Conservation (phyloP, 2,888 invertebrate species). For the Perdita meconis region DNA sequence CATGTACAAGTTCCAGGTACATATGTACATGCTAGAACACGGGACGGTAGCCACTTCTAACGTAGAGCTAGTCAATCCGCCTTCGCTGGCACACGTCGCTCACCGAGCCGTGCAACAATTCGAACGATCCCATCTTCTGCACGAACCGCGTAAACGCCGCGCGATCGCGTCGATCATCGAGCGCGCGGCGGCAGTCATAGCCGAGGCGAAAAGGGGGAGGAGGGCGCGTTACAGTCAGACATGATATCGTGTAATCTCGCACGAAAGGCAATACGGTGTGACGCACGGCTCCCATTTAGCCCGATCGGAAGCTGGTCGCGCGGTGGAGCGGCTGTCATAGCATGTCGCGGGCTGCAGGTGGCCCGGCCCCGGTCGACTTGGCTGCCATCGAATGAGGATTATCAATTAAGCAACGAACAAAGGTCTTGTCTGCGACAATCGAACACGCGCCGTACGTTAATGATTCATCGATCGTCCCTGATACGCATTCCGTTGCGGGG, state of each 20-base stretch:
- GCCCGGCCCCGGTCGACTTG: conserved; percentile 41
- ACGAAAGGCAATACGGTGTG: conserved; percentile 46
- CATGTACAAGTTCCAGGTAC: too few species aligned
- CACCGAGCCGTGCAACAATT: conserved; percentile 18
- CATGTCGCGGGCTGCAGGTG: conserved; percentile 21
- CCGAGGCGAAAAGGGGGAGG: too few species aligned
- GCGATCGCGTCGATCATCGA: conserved; percentile 13
- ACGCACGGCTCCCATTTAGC: conserved; percentile 51
- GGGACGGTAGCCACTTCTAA: too few species aligned
- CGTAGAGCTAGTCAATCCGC: background rate
- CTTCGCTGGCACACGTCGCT: background rate
- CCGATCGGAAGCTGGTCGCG: conserved; percentile 44
- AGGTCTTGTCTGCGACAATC: conserved; percentile 63
- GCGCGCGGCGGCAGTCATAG: conserved; percentile 5
- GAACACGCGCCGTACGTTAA: conserved; percentile 62
- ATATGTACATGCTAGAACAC: too few species aligned
- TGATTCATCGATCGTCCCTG: conserved; percentile 73
- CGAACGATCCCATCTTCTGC: conserved; percentile 10
- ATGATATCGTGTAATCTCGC: conserved; percentile 47
- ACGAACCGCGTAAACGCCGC: conserved; percentile 12
- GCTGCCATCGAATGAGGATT: conserved; percentile 60
- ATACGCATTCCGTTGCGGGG: conserved; percentile 52
- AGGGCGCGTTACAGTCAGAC: conserved; percentile 24
- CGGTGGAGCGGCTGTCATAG: conserved; percentile 37
- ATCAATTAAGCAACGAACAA: conserved; percentile 70